phyloP scores from a whole-genome alignment of 2,797 vertebrate genomes.

The Sebastes minor region DNA sequence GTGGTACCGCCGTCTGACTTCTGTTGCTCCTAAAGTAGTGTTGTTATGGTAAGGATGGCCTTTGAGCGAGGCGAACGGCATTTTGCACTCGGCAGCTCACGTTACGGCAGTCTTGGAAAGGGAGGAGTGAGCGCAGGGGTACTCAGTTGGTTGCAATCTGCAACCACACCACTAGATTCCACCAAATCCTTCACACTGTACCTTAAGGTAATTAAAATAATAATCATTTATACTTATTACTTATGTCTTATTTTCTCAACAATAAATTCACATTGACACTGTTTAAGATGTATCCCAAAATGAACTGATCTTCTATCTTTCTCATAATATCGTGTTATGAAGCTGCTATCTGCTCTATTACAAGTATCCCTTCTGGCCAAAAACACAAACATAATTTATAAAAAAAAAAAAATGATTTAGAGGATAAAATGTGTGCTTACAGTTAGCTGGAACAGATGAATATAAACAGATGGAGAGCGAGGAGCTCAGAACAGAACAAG shows the following conservation, averaged over 20 bases:
- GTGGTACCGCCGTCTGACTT: no score
- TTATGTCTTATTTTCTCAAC: not conserved
- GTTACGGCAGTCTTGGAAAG: no score
- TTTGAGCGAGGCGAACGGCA: no score
- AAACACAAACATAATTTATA: not conserved
- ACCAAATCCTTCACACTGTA: no score
- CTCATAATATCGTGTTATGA: not conserved
- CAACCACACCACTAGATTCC: no score
- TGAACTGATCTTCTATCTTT: not conserved
- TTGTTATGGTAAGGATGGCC: no score
- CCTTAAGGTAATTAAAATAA: not conserved
- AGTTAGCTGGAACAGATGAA: slow-evolving; percentile 34
- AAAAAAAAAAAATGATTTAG: slow-evolving; percentile 7
- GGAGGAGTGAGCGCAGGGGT: no score
- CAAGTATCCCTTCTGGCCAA: slow-evolving; percentile 14
- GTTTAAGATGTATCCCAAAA: not conserved
- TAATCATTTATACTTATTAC: not conserved
- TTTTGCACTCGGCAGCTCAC: no score
- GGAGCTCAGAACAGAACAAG: slow-evolving; percentile 24
- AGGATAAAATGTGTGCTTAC: slow-evolving; percentile 36
- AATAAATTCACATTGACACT: not conserved
- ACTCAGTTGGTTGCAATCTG: no score
- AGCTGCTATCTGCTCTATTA: slow-evolving; percentile 6
- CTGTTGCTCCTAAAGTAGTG: no score
- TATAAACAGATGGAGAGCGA: slow-evolving; percentile 16